Base-by-base conservation (phyloP, 2,888 invertebrate genomes). In the Mylabris sibirica region DNA sequence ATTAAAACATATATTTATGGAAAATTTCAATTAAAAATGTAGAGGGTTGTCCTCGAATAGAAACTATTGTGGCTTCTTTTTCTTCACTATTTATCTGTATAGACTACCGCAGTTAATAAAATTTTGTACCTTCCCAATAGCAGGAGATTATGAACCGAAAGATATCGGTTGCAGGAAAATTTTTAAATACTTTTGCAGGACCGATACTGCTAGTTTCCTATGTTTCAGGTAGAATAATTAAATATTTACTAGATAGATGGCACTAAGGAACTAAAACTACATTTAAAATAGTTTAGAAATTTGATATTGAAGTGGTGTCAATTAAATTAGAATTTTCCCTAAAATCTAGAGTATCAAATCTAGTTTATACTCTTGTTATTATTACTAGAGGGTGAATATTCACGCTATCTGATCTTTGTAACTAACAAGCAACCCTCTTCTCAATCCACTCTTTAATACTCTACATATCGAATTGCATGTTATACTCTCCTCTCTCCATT, bases 91-190 rank as follows among this genome's bases (percentile, higher is more conserved):
- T 62, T 67, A 59, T 67, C 67, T 70, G 70, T 66, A 30, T 30
- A 64, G 65, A 68, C 70, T 67, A 70, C 67, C 66, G 65, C 70
- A 72, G 71, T 72, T 72, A 66, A 69, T 72, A 72, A 72, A 72
- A 72, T 72, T 72, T 69, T 57, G 65, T 72, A 69, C 71, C 71
- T 72, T 72, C 69, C 71, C 60, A 60, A 35, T 67, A 69, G 4
- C 34, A 64, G 71, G 71, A 65, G 59, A 61, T 26, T 49, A 72
- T 59, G 49, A 65, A 53, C 1, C 22, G 8, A 8, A 26, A 41
- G 20, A 66, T 64, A 12, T 59, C 5, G 12, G 60, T 60, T 17
- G 26, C 34, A 60, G 35, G 60, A 34, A n/a, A 60, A 24, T 22
- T 60, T 17, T 35, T 3, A 3, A 17, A 9, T 17, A 17, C 0